These are phyloP conservation scores for Microctenopoma lineatum DNA, from an alignment of 2,797 vertebrate genomes.

Conservation along the genomic window DNA sequence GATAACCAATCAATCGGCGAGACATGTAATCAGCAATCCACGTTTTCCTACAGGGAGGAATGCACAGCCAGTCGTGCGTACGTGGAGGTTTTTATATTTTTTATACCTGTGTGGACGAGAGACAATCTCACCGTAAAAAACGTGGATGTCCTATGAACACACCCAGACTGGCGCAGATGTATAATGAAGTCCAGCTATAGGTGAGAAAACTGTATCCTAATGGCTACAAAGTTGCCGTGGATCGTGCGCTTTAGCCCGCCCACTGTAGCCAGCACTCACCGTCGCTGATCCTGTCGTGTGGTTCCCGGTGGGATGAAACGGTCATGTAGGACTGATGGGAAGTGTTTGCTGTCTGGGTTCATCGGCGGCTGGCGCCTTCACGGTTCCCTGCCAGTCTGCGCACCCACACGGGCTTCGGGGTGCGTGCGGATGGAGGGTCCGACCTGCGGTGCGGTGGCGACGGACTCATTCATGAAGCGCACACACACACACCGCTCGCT, in stretches of 20 bases:
- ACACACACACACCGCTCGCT: slow-evolving; percentile 43
- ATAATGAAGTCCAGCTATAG: slow-evolving; percentile 13
- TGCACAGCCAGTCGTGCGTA: slow-evolving; percentile 60
- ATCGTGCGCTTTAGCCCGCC: slow-evolving; percentile 59
- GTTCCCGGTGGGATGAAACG: slow-evolving; percentile 59
- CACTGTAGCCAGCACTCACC: slow-evolving; percentile 68
- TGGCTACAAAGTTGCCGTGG: slow-evolving; percentile 71
- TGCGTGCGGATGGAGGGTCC: slow-evolving; percentile 48
- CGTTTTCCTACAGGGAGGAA: slow-evolving; percentile 61
- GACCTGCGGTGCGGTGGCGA: slow-evolving; percentile 51
- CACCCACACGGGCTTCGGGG: slow-evolving; percentile 51
- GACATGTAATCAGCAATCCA: slow-evolving; percentile 57
- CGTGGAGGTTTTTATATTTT: slow-evolving; percentile 62
- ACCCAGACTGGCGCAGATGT: neutral
- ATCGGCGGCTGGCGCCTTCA: slow-evolving; percentile 40
- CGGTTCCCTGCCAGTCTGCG: slow-evolving; percentile 43
- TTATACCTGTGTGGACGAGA: slow-evolving; percentile 42
- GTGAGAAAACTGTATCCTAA: slow-evolving; percentile 36
- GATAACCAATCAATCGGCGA: slow-evolving; percentile 23
- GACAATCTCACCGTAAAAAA: slow-evolving; percentile 28
- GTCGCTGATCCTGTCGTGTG: slow-evolving; percentile 63
- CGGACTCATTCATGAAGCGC: slow-evolving; percentile 76
- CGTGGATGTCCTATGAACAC: neutral
- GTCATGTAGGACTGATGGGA: slow-evolving; percentile 45
- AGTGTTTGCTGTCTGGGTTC: slow-evolving; percentile 41